A percentile compares a stretch with the other conserved stretches of the same genome.
Conservation (phyloP, 2,113 vertebrate species). For the Mola mola region DNA sequence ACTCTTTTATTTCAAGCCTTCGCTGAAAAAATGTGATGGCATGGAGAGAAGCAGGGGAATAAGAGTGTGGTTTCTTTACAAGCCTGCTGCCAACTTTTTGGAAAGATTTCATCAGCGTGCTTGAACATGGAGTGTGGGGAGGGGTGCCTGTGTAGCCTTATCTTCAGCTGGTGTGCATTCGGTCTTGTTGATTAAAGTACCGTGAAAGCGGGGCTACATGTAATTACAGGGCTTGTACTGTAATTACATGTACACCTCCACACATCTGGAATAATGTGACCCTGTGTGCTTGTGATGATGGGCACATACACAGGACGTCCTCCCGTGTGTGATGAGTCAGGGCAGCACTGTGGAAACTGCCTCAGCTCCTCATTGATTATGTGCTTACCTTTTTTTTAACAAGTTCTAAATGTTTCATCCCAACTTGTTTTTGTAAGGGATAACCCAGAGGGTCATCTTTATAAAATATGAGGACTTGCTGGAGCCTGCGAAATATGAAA, state of each 20-base stretch:
- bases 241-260: neutral
- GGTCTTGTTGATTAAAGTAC: constrained; percentile 21
- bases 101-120: constrained; percentile 69
- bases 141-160: constrained; percentile 24
- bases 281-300: constrained; percentile 9
- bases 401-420: constrained; percentile 57
- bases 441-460: constrained; percentile 29
- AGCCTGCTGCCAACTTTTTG: constrained; percentile 54
- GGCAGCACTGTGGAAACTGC: constrained; percentile 8
- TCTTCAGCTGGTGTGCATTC: constrained; percentile 18
- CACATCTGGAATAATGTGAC: constrained; percentile 24
- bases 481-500: constrained; percentile 21
- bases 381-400: constrained; percentile 33
- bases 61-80: constrained; percentile 43
- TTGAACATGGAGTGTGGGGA: constrained; percentile 14
- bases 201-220: constrained; percentile 2
- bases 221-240: neutral
- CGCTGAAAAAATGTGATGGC: constrained; percentile 34
- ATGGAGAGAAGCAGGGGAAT: neutral
- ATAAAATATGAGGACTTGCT: constrained; percentile 24
- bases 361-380: constrained; percentile 49
- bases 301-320: neutral
- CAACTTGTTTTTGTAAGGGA: constrained; percentile 5
- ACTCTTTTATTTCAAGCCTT: constrained; percentile 39
- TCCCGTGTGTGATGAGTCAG: neutral